These are phyloP conservation scores for Spodoptera litura DNA, from an alignment of 1,140 invertebrate species.

Conservation along the genomic window DNA sequence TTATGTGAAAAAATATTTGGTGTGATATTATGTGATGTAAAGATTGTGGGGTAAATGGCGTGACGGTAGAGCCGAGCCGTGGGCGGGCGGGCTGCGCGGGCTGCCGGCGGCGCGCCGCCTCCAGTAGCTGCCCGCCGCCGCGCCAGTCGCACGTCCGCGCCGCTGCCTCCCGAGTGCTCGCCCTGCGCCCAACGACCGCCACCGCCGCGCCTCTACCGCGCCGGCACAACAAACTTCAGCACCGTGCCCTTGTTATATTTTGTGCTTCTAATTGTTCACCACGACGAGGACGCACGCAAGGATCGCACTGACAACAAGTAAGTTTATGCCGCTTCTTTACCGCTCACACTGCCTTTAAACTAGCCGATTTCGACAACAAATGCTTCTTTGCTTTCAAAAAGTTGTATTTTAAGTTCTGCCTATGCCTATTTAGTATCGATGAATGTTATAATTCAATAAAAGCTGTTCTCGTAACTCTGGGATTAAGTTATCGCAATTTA, in stretches of 20 bases:
- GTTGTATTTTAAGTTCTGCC: background rate
- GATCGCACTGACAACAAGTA: conserved; percentile 57
- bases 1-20: conserved; percentile 65
- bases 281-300: conserved; percentile 38
- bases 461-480: conserved; percentile 16
- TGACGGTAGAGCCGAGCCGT: conserved; percentile 70
- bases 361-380: conserved; percentile 4
- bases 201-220: conserved; percentile 57
- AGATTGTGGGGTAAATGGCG: conserved; percentile 76
- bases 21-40: conserved; percentile 74
- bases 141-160: conserved; percentile 64
- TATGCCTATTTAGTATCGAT: background rate
- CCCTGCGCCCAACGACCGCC: conserved; percentile 64
- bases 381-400: conserved; percentile 21
- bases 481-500: conserved; percentile 16
- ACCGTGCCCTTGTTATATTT: conserved; percentile 62
- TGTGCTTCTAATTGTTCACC: conserved; percentile 64
- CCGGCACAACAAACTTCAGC: conserved; percentile 75
- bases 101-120: conserved; percentile 62
- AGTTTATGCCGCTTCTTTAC: conserved; percentile 60
- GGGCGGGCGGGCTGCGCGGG: conserved; percentile 73
- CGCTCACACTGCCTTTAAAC: background rate
- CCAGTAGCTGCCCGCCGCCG: conserved; percentile 72
- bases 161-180: conserved; percentile 45
- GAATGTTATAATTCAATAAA: background rate